Evolutionary conservation across 2,797 vertebrate genomes (phyloP), one percentile per base, ranked within the genome.

Genomic region (Oophaga sylvatica): DNA sequence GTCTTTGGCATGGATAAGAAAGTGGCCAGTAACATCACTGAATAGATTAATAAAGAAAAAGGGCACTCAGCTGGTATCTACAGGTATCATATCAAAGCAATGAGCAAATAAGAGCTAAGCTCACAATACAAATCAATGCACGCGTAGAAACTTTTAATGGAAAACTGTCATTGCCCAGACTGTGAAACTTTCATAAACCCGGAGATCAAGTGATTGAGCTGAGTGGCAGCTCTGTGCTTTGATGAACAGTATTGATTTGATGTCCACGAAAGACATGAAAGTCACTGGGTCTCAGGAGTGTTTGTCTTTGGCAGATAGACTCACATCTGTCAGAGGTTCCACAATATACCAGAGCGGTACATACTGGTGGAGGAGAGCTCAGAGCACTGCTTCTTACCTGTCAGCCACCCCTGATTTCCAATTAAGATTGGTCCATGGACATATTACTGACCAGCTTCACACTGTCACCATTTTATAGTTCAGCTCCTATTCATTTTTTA

Each of bases 211-310:
- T 71, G 84, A 78, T 71, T 81, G 63, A 67, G 26, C 31, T 57
- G 84, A 86, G 80, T 89, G 84, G 73, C 84, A 86, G 80, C 60
- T 83, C 84, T 82, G 57, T 71, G 88, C 88, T 89, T 89, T 89
- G 88, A 89, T 89, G 88, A 86, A 86, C 68, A 53, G 31, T 89
- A 89, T 89, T 89, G 88, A 89, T 89, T 89, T 79, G 19, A 89
- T 71, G 78, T 86, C 88, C 63, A 60, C 59, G 83, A 86, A 62
- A 86, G 83, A 85, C 83, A 88, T 68, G 73, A 88, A 88, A 88
- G 87, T 84, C 82, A 76, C 68, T 63, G 45, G 80, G 73, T 78
- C 80, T 82, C 73, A 59, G 59, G 85, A 82, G 87, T 76, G 67
- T 89, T 86, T 86, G 83, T 85, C 70, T 86, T 86, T 20, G 81